Conservation (phyloP, 2,888 invertebrate species). For the Microctonus aethiopoides region DNA sequence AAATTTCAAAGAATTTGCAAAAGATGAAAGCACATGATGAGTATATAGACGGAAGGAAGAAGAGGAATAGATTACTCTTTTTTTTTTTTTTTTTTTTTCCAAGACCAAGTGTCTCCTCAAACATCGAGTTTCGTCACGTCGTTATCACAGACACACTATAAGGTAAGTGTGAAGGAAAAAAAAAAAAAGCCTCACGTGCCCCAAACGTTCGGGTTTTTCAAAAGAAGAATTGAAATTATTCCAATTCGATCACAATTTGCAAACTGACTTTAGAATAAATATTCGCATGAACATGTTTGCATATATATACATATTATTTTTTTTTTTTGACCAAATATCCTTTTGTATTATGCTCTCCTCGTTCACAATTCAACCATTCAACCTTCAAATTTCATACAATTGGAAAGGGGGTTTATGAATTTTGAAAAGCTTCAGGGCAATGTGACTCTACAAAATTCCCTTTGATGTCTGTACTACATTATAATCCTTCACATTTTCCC, state of each 20-base stretch:
- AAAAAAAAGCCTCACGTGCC: not conserved
- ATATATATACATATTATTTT: no score
- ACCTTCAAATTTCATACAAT: conserved; percentile 10
- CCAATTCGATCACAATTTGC: not conserved
- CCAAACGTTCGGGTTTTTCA: not conserved
- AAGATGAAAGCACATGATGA: not conserved
- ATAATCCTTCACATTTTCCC: conserved; percentile 13
- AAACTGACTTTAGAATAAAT: not conserved
- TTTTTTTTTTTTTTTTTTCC: no score
- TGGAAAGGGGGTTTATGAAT: conserved; percentile 23
- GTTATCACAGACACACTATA: no score
- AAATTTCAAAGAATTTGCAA: not conserved
- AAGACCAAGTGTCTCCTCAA: not conserved
- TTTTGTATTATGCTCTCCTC: not conserved
- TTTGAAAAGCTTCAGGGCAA: conserved; percentile 26
- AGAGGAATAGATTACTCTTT: not conserved
- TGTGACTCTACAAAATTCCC: conserved; percentile 26
- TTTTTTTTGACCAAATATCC: not conserved
- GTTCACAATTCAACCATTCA: not conserved
- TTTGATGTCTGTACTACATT: conserved; percentile 22
- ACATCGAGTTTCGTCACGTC: not conserved
- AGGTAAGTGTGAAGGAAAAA: not conserved
- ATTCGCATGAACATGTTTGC: no score
- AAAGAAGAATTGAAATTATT: conserved; percentile 3
- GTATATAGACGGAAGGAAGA: not conserved